These are phyloP conservation scores for Cheilosia variabilis DNA, from an alignment of 2,888 invertebrate species.

Conservation along the genomic window DNA sequence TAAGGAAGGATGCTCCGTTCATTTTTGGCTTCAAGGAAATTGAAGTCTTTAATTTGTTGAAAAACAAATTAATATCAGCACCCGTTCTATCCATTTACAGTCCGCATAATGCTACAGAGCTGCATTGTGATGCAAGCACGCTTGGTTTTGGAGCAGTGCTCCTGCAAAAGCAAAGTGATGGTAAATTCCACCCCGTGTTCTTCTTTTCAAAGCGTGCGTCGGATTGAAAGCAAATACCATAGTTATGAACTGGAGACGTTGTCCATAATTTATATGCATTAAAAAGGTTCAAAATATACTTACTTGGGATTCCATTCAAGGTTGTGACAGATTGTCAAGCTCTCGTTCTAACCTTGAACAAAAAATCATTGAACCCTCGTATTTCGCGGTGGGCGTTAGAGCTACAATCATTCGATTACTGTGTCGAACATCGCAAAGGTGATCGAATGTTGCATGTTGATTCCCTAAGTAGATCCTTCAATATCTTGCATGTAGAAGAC, in stretches of 20 bases:
- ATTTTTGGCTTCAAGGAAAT: constrained; percentile 34
- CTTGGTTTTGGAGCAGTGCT: constrained; percentile 77
- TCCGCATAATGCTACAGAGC: constrained; percentile 77
- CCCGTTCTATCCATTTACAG: constrained; percentile 78
- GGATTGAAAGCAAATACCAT: constrained; percentile 76
- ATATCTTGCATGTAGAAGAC: constrained; percentile 49
- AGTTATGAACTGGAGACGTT: constrained; percentile 60
- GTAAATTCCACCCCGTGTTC: constrained; percentile 77
- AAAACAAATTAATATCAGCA: constrained; percentile 53
- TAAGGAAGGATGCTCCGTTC: constrained; percentile 48
- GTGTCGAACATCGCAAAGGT: constrained; percentile 71
- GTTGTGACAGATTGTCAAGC: constrained; percentile 77
- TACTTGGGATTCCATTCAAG: constrained; percentile 76
- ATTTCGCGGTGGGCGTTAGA: constrained; percentile 74
- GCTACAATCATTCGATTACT: constrained; percentile 72
- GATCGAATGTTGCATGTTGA: constrained; percentile 78
- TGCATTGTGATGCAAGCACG: constrained; percentile 78
- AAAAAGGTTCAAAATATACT: constrained; percentile 49
- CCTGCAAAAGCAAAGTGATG: constrained; percentile 75
- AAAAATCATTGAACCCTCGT: constrained; percentile 74
- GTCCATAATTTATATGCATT: constrained; percentile 44
- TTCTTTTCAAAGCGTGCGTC: constrained; percentile 78
- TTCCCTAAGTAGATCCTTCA: constrained; percentile 76
- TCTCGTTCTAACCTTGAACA: constrained; percentile 74
- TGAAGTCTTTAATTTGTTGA: constrained; percentile 58